Percentiles rank a stretch among this genome's conserved stretches.
Evolutionary conservation across 2,888 invertebrate genomes (phyloP).

Genomic region (Apamea monoglypha): DNA sequence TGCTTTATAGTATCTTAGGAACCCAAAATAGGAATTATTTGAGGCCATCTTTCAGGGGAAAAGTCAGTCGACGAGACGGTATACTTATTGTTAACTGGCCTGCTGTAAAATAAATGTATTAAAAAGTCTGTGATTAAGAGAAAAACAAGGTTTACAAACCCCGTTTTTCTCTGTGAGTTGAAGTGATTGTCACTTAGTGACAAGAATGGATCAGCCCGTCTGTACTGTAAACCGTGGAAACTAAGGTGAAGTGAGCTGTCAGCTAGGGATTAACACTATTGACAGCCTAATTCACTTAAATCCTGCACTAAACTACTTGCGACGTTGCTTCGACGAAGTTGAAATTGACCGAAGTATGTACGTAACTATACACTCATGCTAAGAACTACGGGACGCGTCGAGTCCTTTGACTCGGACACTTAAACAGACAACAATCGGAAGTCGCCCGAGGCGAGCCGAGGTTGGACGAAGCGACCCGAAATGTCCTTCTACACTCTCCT

Average conservation of each 20-base stretch:
- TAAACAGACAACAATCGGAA: no score
- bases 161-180: neutral
- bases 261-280: neutral
- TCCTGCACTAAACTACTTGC: no score
- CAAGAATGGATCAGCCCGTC: neutral
- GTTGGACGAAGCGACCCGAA: no score
- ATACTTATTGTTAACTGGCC: neutral
- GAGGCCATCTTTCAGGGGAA: neutral
- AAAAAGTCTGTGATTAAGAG: constrained; percentile 53
- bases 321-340: no score
- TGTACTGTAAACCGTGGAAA: neutral
- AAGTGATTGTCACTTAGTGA: constrained; percentile 52
- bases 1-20: neutral
- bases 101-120: constrained; percentile 17
- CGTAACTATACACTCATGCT: no score
- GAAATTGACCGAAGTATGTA: no score
- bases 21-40: neutral
- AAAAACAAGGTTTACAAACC: neutral
- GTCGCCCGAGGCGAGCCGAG: no score
- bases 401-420: no score
- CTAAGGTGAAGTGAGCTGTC: neutral
- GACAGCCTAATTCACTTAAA: neutral
- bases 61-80: neutral
- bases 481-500: no score
- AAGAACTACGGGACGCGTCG: no score